Evolutionary conservation across 1,140 invertebrate genomes (phyloP).

Genomic region (Drosophila biarmipes): DNA sequence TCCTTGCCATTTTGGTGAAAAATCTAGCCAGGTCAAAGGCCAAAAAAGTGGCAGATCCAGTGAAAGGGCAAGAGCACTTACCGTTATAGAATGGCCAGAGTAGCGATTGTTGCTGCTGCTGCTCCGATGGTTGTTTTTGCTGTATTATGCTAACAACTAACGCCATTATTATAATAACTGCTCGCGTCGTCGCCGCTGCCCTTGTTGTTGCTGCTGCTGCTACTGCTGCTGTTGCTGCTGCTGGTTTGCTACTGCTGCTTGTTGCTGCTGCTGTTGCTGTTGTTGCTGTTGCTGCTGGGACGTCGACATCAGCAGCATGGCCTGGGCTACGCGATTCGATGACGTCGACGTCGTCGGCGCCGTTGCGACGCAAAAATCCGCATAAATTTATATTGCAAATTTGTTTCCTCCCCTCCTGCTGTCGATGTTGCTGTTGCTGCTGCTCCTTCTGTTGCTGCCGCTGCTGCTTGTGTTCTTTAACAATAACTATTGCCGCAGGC

Average conservation of each 20-base stretch:
- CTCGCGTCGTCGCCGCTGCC: conserved; percentile 31
- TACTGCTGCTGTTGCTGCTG: conserved; percentile 15
- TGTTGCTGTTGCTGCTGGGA: conserved; percentile 18
- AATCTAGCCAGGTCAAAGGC: conserved; percentile 23
- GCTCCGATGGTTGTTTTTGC: conserved; percentile 44
- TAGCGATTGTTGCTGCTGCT: conserved; percentile 37
- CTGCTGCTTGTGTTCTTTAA: conserved; percentile 48
- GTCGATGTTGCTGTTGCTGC: conserved; percentile 16
- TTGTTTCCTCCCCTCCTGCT: conserved; percentile 29
- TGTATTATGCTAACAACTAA: conserved; percentile 78
- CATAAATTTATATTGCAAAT: conserved; percentile 67
- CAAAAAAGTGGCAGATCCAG: conserved; percentile 23
- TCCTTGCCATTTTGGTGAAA: neutral
- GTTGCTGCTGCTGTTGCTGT: conserved; percentile 17
- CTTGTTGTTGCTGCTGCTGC: conserved; percentile 7
- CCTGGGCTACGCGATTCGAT: conserved; percentile 44
- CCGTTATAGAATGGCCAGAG: conserved; percentile 68
- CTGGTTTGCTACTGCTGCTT: conserved; percentile 9
- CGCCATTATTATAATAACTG: conserved; percentile 75
- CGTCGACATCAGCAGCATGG: conserved; percentile 38
- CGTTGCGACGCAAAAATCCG: conserved; percentile 49
- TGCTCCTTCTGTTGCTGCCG: conserved; percentile 21
- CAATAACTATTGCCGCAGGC: conserved; percentile 70
- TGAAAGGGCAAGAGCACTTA: conserved; percentile 50
- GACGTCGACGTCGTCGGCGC: conserved; percentile 52